Conservation (phyloP, 2,113 vertebrate genomes). For the Gallinago paraguaiae region DNA sequence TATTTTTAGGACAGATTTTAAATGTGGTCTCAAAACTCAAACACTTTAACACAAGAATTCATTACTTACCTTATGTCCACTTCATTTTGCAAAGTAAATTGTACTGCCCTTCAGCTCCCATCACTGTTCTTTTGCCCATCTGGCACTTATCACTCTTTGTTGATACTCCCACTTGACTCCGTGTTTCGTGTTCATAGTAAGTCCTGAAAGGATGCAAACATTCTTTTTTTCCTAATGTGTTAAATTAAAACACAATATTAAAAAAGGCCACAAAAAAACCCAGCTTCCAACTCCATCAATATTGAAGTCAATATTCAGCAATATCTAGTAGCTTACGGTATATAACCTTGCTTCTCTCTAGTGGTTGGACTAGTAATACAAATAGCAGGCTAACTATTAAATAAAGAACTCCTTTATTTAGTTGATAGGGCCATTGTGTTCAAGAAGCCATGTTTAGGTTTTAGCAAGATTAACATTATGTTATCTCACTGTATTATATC, state of each 20-base stretch:
- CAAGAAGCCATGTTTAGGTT: not conserved
- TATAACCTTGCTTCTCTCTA: not conserved
- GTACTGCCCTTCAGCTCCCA: not conserved
- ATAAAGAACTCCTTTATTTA: not conserved
- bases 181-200: not conserved
- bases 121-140: not conserved
- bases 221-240: not conserved
- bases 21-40: not conserved
- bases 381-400: not conserved
- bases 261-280: not conserved
- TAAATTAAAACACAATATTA: not conserved
- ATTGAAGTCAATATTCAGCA: not conserved
- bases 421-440: not conserved
- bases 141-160: not conserved
- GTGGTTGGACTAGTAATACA: not conserved
- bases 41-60: not conserved
- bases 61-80: not conserved
- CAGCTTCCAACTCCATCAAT: not conserved
- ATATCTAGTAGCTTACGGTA: not conserved
- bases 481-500: not conserved
- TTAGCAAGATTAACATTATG: not conserved
- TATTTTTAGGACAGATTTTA: not conserved
- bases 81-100: not conserved
- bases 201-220: not conserved
- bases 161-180: not conserved